Evolutionary conservation across 92 coral and sea anemone species (phyloP), one percentile per base, ranked within the genome.

Genomic region (Porites lobata): DNA sequence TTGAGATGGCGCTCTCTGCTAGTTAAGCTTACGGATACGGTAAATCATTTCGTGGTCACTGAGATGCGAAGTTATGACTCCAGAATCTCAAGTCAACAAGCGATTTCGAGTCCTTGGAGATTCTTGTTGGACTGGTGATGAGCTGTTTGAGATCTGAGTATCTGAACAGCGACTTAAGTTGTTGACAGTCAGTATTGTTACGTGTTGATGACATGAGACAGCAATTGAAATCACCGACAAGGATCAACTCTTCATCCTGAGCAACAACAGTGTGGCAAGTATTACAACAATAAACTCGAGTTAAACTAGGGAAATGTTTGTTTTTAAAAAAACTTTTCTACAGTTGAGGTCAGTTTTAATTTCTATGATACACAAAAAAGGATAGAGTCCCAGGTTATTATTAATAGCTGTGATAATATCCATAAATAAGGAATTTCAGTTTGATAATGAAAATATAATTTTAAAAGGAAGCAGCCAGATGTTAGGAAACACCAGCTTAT

Each of bases 41-140:
- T 81, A 91, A 54, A 87, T 80, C 84, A 91, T 53, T 67, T 91
- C 87, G 72, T 91, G 92, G 66, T 91, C 96, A 89, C 96, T 91
- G 11, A 93, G 56, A 87, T 80, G 56, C 53, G 94, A 67, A 15
- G 76, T 53, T 20, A 93, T 72, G 4, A 93, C 94, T 84, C 96
- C 94, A 21, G 90, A 93, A 58, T 91, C 87, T 18, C 92, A 89
- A 82, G 80, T 92, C 95, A 81, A 92, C 85, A 51, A 88, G 85
- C 50, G 93, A 70, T 71, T 85, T 92, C 54, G 93, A 92, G 73
- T 85, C 72, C 26, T 65, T 82, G 51, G 90, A 62, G 53, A 93
- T 87, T 43, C 94, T 78, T 10, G 96, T 93, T 10, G 94, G 96
- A 4, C 72, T 22, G 24, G 78, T 79, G 75, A 93, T 90, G 15